Evolutionary conservation across 2,797 vertebrate genomes (phyloP).

Genomic region (Clarias fuscus): DNA sequence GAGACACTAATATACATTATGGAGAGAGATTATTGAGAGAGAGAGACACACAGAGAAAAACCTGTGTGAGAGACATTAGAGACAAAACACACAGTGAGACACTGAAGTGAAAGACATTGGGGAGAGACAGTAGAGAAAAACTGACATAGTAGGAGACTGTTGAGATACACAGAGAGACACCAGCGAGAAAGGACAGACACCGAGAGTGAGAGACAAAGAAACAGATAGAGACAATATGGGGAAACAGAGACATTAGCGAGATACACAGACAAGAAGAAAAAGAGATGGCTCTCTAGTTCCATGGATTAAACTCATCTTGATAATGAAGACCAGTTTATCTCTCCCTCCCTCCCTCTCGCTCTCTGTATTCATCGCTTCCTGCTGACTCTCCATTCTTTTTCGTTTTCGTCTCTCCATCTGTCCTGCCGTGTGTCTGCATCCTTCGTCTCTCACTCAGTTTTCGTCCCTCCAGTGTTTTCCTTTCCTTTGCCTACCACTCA

Average conservation of each 20-base stretch:
- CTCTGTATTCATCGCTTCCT: slow-evolving; percentile 28
- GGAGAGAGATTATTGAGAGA: not conserved
- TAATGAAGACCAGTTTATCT: not conserved
- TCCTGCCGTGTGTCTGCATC: not conserved
- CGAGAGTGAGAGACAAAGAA: slow-evolving; percentile 4
- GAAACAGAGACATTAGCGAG: not conserved
- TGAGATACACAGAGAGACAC: slow-evolving; percentile 45
- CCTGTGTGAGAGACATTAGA: slow-evolving; percentile 14
- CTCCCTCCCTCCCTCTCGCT: slow-evolving; percentile 26
- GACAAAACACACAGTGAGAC: not conserved
- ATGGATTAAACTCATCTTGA: not conserved
- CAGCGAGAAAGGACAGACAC: slow-evolving; percentile 40
- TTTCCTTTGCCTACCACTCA: not conserved
- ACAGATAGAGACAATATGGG: not conserved
- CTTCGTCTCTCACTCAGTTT: slow-evolving; percentile 6
- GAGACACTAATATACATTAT: not conserved
- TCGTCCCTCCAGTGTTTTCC: not conserved
- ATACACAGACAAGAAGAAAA: not conserved
- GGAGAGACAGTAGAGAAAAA: not conserved
- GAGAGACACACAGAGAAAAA: not conserved
- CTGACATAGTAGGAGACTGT: slow-evolving; percentile 6
- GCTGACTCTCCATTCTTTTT: not conserved
- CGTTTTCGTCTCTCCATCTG: not conserved
- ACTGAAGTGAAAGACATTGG: not conserved
- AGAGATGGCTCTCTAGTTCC: not conserved